Evolutionary conservation across 2,113 vertebrate species (phyloP).

Genomic region (Leucoraja erinaceus): DNA sequence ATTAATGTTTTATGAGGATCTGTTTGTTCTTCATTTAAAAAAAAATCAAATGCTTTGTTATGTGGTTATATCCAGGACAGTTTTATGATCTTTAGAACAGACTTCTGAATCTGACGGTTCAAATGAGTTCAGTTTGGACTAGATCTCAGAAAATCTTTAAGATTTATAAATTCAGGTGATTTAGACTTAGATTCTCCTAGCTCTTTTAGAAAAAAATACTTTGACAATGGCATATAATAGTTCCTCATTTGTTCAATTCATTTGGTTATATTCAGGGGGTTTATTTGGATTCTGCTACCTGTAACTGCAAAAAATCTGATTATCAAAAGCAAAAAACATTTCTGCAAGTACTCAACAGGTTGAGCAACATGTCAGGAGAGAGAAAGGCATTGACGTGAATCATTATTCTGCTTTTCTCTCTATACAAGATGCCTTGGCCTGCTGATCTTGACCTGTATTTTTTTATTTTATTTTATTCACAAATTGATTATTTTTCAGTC

Average conservation of each 20-base stretch:
- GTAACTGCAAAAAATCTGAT: not conserved
- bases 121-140: slow-evolving; percentile 7
- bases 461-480: not conserved
- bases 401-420: no score
- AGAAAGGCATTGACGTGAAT: no score
- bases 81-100: not conserved
- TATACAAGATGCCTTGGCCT: no score
- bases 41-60: not conserved
- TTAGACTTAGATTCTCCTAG: not conserved
- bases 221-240: not conserved
- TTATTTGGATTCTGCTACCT: not conserved
- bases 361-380: no score
- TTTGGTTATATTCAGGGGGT: not conserved
- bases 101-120: not conserved
- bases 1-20: no score
- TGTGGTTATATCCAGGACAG: not conserved
- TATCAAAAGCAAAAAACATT: no score
- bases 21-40: no score
- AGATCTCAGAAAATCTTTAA: not conserved
- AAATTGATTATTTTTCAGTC: not conserved
- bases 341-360: no score
- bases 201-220: not conserved
- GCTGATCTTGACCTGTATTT: no score
- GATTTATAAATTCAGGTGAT: not conserved
- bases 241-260: not conserved